Evolutionary conservation across 2,113 vertebrate genomes (phyloP), one percentile per base, ranked within the genome.

Genomic region (Hyla sarda): DNA sequence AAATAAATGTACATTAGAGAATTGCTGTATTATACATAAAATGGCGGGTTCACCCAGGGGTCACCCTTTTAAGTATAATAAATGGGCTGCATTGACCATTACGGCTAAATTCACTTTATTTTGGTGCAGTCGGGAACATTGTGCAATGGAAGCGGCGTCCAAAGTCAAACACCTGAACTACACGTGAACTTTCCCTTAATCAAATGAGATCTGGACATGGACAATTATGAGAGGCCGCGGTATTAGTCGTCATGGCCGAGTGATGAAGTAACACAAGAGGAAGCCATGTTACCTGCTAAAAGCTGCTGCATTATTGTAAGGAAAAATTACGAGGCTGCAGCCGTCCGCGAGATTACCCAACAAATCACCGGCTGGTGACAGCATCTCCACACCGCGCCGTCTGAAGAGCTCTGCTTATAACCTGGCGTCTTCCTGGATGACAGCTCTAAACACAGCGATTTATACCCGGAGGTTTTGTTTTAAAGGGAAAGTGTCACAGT

Each of bases 211-310:
- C 37, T 48, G 23, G 2, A 82, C 14, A 7, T 0, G 0, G 11
- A 13, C 7, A 47, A 30, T 5, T 0, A 45, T 17, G 7, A 60
- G 47, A 84, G 17, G 52, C 45, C 9, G 3, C 48, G 74, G 48
- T 84, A 75, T 84, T 47, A 84, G 54, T 75, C 65, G 84, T 77
- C 52, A 16, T 17, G 79, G 62, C 1, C 48, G 73, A 80, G 21
- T 69, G 84, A 65, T 41, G 13, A 0, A 7, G 11, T 9, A 19
- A 17, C 0, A 28, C 1, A 76, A 13, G 41, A 10, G 67, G 11
- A 71, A 84, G 32, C 37, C 50, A 0, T 5, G 72, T 65, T 85
- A 54, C 8, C 54, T 69, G 58, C 25, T 85, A 84, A 90, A 89
- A 74, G 25, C 76, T 21, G 12, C 41, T 50, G 76, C 52, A 19